phyloP scores from a whole-genome alignment of 2,797 vertebrate genomes.

The Myioborus miniatus region DNA sequence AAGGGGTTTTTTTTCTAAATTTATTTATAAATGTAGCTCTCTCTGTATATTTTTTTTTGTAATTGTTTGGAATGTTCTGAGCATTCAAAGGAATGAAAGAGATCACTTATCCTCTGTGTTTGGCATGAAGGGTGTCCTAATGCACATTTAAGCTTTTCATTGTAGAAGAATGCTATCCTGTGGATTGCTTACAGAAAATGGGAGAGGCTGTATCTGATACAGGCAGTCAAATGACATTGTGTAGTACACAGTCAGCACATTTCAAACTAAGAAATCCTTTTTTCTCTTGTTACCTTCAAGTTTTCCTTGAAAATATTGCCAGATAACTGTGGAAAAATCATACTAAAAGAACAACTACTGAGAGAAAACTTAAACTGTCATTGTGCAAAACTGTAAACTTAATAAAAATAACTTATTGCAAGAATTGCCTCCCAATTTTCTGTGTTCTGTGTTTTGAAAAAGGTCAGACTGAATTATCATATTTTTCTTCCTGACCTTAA shows the following conservation, averaged over 20 bases:
- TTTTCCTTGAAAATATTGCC: not conserved
- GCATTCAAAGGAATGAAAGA: not conserved
- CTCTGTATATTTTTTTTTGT: not conserved
- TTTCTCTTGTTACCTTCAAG: not conserved
- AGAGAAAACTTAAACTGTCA: not conserved
- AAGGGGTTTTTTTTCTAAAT: not conserved
- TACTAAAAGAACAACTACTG: not conserved
- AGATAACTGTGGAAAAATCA: not conserved
- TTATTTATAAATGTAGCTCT: not conserved
- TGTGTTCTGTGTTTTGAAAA: not conserved
- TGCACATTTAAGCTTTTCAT: not conserved
- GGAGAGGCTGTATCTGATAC: not conserved
- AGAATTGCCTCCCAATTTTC: not conserved
- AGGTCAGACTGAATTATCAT: not conserved
- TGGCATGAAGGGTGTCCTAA: not conserved
- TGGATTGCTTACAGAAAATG: not conserved
- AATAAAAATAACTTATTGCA: not conserved
- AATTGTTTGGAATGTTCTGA: not conserved
- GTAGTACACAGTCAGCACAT: not conserved
- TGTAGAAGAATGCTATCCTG: not conserved
- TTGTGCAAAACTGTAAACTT: not conserved
- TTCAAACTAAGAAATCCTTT: not conserved
- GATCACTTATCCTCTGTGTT: not conserved
- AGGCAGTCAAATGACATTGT: not conserved
- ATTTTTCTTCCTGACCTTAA: not conserved